Evolutionary conservation across 2,888 invertebrate species (phyloP).

Genomic region (Eledone cirrhosa): DNA sequence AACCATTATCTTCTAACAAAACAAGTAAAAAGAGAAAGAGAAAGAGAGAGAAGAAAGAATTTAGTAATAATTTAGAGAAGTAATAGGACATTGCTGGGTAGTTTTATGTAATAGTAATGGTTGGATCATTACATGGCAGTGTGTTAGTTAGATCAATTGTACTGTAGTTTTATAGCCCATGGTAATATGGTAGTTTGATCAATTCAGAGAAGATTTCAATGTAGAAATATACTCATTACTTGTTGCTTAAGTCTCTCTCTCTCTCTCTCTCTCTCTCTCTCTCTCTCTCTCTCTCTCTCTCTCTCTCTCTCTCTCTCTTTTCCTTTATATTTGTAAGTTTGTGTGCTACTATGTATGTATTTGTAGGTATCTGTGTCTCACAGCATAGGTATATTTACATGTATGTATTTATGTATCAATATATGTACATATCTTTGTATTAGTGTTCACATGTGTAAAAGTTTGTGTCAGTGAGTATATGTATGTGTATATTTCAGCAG

Average conservation of each 20-base stretch:
- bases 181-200: neutral
- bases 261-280: too few relatives aligned
- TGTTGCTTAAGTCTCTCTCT: too few relatives aligned
- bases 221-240: too few relatives aligned
- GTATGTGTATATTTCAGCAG: neutral
- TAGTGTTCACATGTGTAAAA: neutral
- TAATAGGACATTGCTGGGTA: neutral
- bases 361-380: neutral
- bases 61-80: neutral
- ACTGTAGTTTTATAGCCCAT: too few relatives aligned
- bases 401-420: neutral
- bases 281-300: too few relatives aligned
- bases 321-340: too few relatives aligned
- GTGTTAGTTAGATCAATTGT: too few relatives aligned
- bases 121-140: too few relatives aligned
- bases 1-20: too few relatives aligned
- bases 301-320: too few relatives aligned
- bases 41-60: neutral
- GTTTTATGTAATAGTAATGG: too few relatives aligned
- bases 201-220: too few relatives aligned
- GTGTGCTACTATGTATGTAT: neutral
- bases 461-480: neutral
- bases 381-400: neutral
- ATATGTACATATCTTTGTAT: neutral
- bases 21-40: neutral